Evolutionary conservation across 2,113 vertebrate genomes (phyloP), one percentile per base, ranked within the genome.

Genomic region (Siniperca knerii): DNA sequence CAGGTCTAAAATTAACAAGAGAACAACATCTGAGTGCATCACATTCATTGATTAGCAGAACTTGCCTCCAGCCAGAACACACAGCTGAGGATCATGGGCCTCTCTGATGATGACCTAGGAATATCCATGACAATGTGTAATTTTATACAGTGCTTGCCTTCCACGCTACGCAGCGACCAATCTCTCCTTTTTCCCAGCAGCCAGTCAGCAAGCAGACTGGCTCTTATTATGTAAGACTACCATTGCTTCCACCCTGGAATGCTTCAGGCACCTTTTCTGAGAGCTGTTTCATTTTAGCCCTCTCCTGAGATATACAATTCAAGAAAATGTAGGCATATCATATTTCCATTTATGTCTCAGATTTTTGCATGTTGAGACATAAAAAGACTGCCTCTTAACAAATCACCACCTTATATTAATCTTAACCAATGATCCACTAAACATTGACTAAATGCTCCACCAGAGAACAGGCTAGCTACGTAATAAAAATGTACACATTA

Each of bases 71-170:
- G 93, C 62, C 64, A 85, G 70, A 89, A 35, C 69, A 87, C 87
- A 86, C 93, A 93, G 92, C 92, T 94, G 93, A 94, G 89, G 75
- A 94, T 94, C 94, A 95, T 81, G 91, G 90, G 93, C 91, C 85
- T 87, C 82, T 85, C 87, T 89, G 84, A 80, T 84, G 83, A 91
- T 90, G 84, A 94, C 88, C 88, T 81, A 87, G 60, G 94, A 92
- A 78, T 85, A 84, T 75, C 74, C 78, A 75, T 80, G 82, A 88
- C 85, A 77, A 84, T 76, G 62, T 86, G 85, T 72, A 92, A 92
- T 83, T 69, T 79, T 90, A 77, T 84, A 81, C 65, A 76, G 55
- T 44, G 21, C 82, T 84, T 66, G 69, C 42, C 70, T 82, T 77
- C 58, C 11, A 81, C 52, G 71, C 71, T 57, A 48, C 1, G 8